Evolutionary conservation across 2,113 vertebrate genomes (phyloP).

Genomic region (Poecilia latipinna): DNA sequence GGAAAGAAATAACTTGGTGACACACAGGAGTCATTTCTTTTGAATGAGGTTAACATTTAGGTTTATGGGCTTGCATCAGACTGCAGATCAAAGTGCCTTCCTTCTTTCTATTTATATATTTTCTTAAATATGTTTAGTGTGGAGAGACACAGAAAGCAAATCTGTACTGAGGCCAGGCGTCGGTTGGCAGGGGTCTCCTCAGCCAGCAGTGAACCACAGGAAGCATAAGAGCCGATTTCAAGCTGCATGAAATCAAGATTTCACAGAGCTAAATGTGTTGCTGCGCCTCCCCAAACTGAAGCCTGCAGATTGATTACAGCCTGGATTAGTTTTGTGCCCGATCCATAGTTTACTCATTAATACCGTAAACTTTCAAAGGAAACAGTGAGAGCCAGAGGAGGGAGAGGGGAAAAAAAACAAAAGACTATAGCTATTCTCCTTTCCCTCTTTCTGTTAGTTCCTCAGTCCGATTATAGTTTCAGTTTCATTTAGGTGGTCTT

Average conservation of each 20-base stretch:
- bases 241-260: conserved; percentile 42
- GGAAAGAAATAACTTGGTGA: not conserved
- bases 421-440: not conserved
- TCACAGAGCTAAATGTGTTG: conserved; percentile 37
- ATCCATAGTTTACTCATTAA: conserved; percentile 9
- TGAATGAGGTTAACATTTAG: not conserved
- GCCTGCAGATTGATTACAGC: conserved; percentile 30
- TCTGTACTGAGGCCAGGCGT: conserved; percentile 5
- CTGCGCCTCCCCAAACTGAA: conserved; percentile 17
- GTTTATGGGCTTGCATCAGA: not conserved
- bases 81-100: not conserved
- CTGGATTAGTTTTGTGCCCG: conserved; percentile 7
- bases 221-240: conserved; percentile 20
- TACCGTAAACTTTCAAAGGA: conserved; percentile 5
- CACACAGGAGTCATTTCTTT: not conserved
- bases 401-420: not conserved
- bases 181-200: conserved; percentile 17
- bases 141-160: conserved; percentile 16
- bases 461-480: not conserved
- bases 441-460: not conserved
- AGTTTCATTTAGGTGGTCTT: conserved; percentile 8
- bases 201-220: conserved; percentile 3
- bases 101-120: not conserved
- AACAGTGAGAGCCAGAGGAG: not conserved
- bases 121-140: conserved; percentile 12